These are phyloP conservation scores for Pygmarrhopalites habei DNA, from an alignment of 1,140 invertebrate species.

Conservation along the genomic window DNA sequence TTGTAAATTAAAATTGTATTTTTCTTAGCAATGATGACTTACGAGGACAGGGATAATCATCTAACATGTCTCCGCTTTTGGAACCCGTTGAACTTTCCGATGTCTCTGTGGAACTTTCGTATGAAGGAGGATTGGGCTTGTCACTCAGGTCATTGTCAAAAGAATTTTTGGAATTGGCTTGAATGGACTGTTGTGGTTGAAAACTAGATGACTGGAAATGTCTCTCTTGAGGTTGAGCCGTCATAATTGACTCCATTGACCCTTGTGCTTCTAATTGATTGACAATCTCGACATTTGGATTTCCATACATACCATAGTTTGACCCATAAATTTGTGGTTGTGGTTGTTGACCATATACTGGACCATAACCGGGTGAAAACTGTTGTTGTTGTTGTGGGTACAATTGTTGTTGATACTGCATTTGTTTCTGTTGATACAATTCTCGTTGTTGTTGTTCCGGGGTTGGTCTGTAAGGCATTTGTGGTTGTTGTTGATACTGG, in stretches of 20 bases:
- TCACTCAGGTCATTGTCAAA: not conserved
- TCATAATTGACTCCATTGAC: not conserved
- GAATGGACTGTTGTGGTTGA: too few relatives aligned
- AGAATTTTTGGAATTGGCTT: too few relatives aligned
- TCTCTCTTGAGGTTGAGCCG: not conserved
- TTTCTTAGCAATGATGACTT: too few relatives aligned
- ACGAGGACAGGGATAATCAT: not conserved
- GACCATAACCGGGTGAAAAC: not conserved
- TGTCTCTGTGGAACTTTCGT: too few relatives aligned
- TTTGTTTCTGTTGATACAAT: not conserved
- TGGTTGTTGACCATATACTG: not conserved
- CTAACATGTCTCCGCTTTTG: not conserved
- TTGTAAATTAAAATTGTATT: too few relatives aligned
- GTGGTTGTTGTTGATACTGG: not conserved
- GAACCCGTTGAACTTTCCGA: not conserved
- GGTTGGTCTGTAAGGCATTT: not conserved
- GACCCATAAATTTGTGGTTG: not conserved
- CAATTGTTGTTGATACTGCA: not conserved
- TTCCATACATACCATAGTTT: not conserved
- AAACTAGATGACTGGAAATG: not conserved
- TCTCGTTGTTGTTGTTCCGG: too few relatives aligned
- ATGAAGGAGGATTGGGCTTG: not conserved
- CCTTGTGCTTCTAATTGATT: not conserved
- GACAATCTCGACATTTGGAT: not conserved
- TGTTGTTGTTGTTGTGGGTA: conserved; percentile 1